phyloP scores from a whole-genome alignment of 2,888 invertebrate species.

The Arctia plantaginis region DNA sequence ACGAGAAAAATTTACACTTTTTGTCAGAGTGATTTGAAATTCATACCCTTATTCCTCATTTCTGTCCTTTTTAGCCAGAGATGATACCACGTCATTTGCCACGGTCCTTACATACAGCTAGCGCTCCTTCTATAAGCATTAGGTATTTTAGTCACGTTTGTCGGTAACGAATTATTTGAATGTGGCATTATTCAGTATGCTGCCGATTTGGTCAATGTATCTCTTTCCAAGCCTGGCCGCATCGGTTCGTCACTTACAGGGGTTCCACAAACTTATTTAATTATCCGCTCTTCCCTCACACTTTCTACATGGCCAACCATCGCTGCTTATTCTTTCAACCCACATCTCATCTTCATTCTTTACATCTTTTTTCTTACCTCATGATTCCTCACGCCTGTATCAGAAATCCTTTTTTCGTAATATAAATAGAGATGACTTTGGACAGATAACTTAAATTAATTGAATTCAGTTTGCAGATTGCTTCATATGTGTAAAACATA shows the following conservation, averaged over 20 bases:
- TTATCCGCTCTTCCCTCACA: neutral
- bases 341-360: too few species aligned
- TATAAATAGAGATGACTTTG: too few species aligned
- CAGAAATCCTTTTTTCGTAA: too few species aligned
- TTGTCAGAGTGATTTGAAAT: too few species aligned
- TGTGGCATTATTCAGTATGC: neutral
- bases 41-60: neutral
- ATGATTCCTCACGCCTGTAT: neutral
- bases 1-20: too few species aligned
- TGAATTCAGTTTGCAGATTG: neutral
- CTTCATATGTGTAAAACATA: neutral
- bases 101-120: too few species aligned
- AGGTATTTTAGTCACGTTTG: neutral
- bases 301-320: neutral
- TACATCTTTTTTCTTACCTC: too few species aligned
- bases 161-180: neutral
- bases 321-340: too few species aligned
- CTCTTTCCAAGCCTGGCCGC: too few species aligned
- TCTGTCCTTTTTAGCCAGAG: neutral
- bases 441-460: neutral
- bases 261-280: neutral
- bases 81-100: neutral
- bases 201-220: too few species aligned
- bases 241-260: neutral
- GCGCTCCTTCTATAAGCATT: too few species aligned